Percentiles rank a stretch among this genome's conserved stretches.
These are phyloP conservation scores for Chelonoidis abingdonii DNA, from an alignment of 2,113 vertebrate genomes.

Conservation along the genomic window DNA sequence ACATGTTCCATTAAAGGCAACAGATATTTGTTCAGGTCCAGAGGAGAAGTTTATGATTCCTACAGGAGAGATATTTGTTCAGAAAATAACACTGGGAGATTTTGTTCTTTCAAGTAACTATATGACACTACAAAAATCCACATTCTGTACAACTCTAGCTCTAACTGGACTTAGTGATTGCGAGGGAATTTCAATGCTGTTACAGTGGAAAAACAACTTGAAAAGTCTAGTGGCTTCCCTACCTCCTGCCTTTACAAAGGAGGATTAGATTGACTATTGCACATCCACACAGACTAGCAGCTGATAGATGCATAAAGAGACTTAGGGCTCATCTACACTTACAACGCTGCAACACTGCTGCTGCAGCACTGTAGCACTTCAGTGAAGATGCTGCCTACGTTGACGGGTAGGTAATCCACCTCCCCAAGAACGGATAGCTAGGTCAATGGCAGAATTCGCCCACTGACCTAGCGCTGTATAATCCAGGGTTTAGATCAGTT, in stretches of 20 bases:
- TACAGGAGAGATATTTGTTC: constrained; percentile 63
- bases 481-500: not conserved
- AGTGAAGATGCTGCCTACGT: not conserved
- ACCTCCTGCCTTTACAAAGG: not conserved
- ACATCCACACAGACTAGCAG: not conserved
- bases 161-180: not conserved
- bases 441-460: not conserved
- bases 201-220: not conserved
- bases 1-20: constrained; percentile 61
- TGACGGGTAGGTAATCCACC: not conserved
- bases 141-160: constrained; percentile 6
- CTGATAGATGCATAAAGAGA: not conserved
- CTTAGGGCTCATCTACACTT: not conserved
- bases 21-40: constrained; percentile 66
- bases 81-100: constrained; percentile 55
- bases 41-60: constrained; percentile 70
- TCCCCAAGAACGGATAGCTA: not conserved
- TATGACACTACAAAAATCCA: not conserved
- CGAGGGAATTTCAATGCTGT: not conserved
- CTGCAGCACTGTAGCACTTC: not conserved
- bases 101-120: constrained; percentile 58
- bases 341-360: not conserved
- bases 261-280: not conserved
- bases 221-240: not conserved
- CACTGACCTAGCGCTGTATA: not conserved